Conservation (phyloP, 2,888 invertebrate species). For the Meiosimyza platycephala region DNA sequence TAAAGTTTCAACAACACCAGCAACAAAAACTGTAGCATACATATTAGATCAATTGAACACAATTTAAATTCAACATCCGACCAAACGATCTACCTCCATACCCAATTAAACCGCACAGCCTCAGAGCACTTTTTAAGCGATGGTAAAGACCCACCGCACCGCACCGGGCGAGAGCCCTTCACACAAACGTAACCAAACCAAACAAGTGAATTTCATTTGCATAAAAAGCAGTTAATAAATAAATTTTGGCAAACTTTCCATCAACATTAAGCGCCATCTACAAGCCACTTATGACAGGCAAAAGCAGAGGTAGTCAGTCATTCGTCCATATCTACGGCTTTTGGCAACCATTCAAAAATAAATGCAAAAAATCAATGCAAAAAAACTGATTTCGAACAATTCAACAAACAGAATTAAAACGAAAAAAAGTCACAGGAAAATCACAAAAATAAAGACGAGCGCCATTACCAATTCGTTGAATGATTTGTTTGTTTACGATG, state of each 20-base stretch:
- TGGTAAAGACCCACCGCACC: no score
- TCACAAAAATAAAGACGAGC: constrained; percentile 9
- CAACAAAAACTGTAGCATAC: background rate
- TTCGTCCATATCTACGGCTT: background rate
- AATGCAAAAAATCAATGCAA: background rate
- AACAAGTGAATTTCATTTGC: constrained; percentile 25
- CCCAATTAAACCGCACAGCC: no score
- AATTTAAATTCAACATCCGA: no score
- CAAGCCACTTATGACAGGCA: background rate
- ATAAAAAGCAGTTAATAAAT: constrained; percentile 18
- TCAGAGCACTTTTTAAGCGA: no score
- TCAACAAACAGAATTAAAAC: constrained; percentile 10
- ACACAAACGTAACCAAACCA: background rate
- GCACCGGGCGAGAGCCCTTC: background rate
- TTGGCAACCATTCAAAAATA: background rate
- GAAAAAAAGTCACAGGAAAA: background rate
- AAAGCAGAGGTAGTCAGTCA: background rate
- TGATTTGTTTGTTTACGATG: constrained; percentile 21
- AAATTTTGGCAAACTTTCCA: constrained; percentile 14
- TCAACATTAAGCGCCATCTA: background rate
- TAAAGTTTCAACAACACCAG: background rate
- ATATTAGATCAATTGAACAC: background rate
- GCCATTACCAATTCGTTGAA: constrained; percentile 10
- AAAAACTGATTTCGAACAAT: background rate
- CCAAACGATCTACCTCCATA: no score